phyloP scores from a whole-genome alignment of 2,113 vertebrate genomes.

The Solenodon paradoxus region DNA sequence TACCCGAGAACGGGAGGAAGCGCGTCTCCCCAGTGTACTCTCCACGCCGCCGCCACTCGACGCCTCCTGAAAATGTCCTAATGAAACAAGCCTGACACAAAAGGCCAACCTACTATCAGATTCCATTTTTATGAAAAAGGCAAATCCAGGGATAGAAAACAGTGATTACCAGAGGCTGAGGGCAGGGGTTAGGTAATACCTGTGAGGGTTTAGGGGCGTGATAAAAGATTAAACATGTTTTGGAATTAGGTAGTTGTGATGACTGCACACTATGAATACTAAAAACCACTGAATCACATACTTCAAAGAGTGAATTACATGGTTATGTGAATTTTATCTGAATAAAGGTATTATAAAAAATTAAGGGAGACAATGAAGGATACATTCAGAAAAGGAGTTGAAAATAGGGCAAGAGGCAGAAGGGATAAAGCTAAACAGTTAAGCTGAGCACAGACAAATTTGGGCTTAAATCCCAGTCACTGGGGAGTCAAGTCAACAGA shows the following conservation, averaged over 20 bases:
- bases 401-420: not conserved
- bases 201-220: not conserved
- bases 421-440: not conserved
- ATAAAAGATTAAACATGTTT: not conserved
- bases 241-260: not conserved
- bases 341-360: not conserved
- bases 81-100: not conserved
- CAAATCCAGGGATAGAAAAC: not conserved
- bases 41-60: too few relatives aligned
- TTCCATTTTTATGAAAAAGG: not conserved
- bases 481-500: not conserved
- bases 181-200: not conserved
- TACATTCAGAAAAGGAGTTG: not conserved
- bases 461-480: not conserved
- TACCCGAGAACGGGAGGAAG: too few relatives aligned
- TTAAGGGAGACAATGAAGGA: not conserved
- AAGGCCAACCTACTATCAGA: not conserved
- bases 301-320: not conserved
- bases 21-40: too few relatives aligned
- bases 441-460: not conserved
- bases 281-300: not conserved
- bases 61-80: not conserved
- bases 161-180: not conserved
- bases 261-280: not conserved
- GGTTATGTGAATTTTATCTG: not conserved